Evolutionary conservation across 2,888 invertebrate genomes (phyloP).

Genomic region (Bhutanitis thaidina): DNA sequence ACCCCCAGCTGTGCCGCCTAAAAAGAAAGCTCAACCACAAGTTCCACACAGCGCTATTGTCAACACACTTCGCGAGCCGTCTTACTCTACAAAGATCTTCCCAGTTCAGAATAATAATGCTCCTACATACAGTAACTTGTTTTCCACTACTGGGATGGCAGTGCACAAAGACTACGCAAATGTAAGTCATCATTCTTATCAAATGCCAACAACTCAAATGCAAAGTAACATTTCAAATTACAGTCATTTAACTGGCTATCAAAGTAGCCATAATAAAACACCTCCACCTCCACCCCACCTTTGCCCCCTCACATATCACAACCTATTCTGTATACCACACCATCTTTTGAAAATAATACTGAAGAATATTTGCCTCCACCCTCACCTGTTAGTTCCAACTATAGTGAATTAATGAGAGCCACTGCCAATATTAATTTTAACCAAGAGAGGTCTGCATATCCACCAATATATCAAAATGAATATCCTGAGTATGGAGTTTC

Average conservation of each 20-base stretch:
- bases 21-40: slow-evolving; percentile 84
- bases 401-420: slow-evolving; percentile 91
- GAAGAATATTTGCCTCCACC: slow-evolving; percentile 90
- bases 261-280: slow-evolving; percentile 72
- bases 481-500: slow-evolving; percentile 61
- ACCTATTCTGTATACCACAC: slow-evolving; percentile 63
- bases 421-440: slow-evolving; percentile 81
- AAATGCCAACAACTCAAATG: slow-evolving; percentile 27
- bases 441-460: slow-evolving; percentile 80
- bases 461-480: slow-evolving; percentile 85
- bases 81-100: slow-evolving; percentile 82
- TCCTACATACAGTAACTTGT: slow-evolving; percentile 45
- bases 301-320: slow-evolving; percentile 78
- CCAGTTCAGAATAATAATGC: slow-evolving; percentile 64
- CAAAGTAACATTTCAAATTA: slow-evolving; percentile 73
- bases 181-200: slow-evolving; percentile 45
- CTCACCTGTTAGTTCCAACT: slow-evolving; percentile 94
- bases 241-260: slow-evolving; percentile 74
- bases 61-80: slow-evolving; percentile 85
- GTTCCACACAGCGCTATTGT: slow-evolving; percentile 88
- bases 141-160: slow-evolving; percentile 32
- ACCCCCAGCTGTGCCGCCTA: slow-evolving; percentile 90
- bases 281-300: slow-evolving; percentile 78
- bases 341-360: slow-evolving; percentile 51
- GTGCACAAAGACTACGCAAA: slow-evolving; percentile 59